Conservation (phyloP, 2,888 invertebrate genomes). For the Ophion obscuratus region DNA sequence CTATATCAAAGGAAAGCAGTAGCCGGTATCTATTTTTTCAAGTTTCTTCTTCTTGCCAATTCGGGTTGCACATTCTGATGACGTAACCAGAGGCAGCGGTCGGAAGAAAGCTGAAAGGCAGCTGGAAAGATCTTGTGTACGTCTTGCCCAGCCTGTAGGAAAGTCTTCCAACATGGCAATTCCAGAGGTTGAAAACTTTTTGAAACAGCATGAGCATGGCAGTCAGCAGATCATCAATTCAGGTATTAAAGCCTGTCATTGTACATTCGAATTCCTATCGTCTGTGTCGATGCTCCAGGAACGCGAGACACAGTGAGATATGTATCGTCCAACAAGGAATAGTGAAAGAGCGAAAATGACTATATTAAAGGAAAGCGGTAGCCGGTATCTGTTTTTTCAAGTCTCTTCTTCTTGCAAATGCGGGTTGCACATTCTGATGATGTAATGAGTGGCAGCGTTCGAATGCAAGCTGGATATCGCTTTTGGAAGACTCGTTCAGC, state of each 20-base stretch:
- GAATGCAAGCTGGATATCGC: neutral
- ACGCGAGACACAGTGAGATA: constrained; percentile 21
- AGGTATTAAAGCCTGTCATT: constrained; percentile 27
- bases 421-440: neutral
- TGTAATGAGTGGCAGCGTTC: neutral
- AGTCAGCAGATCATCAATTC: constrained; percentile 25
- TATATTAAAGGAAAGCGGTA: too few relatives aligned
- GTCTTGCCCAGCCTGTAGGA: neutral
- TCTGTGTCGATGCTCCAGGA: constrained; percentile 28
- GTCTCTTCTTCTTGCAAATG: neutral
- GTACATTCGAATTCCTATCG: constrained; percentile 34
- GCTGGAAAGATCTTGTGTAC: neutral
- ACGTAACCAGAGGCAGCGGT: neutral
- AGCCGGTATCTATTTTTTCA: neutral
- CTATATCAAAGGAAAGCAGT: neutral
- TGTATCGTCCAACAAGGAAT: constrained; percentile 16
- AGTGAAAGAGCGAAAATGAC: neutral
- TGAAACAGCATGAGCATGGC: neutral
- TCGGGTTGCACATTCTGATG: neutral
- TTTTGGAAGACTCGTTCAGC: neutral
- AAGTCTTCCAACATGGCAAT: neutral
- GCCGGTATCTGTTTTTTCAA: neutral
- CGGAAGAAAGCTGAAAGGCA: neutral
- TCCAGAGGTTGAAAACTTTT: constrained; percentile 8
- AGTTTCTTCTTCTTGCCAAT: neutral